Conservation (phyloP, 2,113 vertebrate genomes). For the Pygoscelis antarcticus region DNA sequence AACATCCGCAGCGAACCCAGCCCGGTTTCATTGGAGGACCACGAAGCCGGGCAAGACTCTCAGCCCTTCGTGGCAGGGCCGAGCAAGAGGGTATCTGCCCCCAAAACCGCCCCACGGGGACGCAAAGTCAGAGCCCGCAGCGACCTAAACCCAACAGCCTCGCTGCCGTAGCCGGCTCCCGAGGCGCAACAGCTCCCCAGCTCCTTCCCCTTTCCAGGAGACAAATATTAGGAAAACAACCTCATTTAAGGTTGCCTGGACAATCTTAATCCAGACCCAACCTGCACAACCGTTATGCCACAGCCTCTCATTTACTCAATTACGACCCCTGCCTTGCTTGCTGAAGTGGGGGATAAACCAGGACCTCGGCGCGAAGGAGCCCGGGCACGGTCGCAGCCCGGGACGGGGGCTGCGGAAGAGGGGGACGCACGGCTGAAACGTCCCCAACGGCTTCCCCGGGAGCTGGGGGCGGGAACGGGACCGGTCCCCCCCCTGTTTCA, state of each 20-base stretch:
- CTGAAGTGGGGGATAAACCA: not conserved
- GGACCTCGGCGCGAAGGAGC: not conserved
- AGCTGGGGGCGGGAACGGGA: not conserved
- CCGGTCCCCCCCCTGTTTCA: accelerated
- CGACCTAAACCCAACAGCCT: not conserved
- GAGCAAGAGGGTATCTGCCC: not conserved
- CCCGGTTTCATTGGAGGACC: not conserved
- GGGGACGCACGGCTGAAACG: accelerated
- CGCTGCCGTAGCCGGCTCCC: conserved; percentile 35
- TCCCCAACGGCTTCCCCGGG: not conserved
- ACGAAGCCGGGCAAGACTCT: accelerated
- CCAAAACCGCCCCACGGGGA: not conserved
- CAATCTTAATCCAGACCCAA: not conserved
- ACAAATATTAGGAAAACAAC: not conserved
- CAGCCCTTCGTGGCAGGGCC: not conserved
- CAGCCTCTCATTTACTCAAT: not conserved
- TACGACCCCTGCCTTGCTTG: not conserved
- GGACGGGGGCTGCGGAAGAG: not conserved
- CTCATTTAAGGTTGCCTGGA: too few relatives aligned
- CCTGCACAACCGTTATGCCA: accelerated
- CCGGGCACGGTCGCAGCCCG: accelerated
- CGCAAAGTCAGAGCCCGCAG: not conserved
- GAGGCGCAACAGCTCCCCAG: not conserved
- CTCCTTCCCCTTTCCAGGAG: not conserved
- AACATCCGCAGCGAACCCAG: not conserved